Evolutionary conservation across 1,140 invertebrate genomes (phyloP).

Genomic region (Euura saliciscinereae): DNA sequence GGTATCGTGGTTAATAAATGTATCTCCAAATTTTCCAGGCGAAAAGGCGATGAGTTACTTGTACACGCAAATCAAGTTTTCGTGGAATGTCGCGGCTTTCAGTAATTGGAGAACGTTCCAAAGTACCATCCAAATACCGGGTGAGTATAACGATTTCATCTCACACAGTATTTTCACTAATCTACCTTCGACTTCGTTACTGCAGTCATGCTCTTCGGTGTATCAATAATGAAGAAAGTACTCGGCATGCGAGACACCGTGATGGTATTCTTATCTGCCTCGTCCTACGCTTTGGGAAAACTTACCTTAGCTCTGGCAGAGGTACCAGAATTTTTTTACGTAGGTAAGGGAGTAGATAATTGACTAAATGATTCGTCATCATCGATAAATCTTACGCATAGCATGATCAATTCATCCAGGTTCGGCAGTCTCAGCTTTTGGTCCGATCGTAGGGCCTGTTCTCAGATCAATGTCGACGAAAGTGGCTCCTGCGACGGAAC

Average conservation of each 20-base stretch:
- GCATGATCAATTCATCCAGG: constrained; percentile 48
- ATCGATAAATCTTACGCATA: too few species aligned
- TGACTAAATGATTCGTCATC: constrained; percentile 22
- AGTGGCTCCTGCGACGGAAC: constrained; percentile 67
- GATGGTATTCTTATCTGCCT: constrained; percentile 72
- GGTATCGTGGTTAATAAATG: too few species aligned
- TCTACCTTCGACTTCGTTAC: constrained; percentile 25
- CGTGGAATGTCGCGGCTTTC: constrained; percentile 68
- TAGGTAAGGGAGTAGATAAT: constrained; percentile 46
- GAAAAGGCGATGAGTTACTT: constrained; percentile 72
- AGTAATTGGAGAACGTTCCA: constrained; percentile 75
- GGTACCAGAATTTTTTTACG: constrained; percentile 64
- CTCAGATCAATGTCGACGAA: constrained; percentile 79
- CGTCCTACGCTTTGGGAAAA: constrained; percentile 70
- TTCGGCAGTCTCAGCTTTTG: constrained; percentile 69
- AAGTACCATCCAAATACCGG: constrained; percentile 68
- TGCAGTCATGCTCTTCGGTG: constrained; percentile 66
- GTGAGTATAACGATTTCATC: constrained; percentile 36
- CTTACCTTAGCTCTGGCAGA: constrained; percentile 69
- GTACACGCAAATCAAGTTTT: constrained; percentile 71
- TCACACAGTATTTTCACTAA: neutral
- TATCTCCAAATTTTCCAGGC: constrained; percentile 52
- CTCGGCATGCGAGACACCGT: constrained; percentile 70
- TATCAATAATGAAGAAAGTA: constrained; percentile 71
- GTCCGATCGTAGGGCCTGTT: constrained; percentile 75